phyloP scores from a whole-genome alignment of 2,888 invertebrate genomes.

The Corbicula japonica region DNA sequence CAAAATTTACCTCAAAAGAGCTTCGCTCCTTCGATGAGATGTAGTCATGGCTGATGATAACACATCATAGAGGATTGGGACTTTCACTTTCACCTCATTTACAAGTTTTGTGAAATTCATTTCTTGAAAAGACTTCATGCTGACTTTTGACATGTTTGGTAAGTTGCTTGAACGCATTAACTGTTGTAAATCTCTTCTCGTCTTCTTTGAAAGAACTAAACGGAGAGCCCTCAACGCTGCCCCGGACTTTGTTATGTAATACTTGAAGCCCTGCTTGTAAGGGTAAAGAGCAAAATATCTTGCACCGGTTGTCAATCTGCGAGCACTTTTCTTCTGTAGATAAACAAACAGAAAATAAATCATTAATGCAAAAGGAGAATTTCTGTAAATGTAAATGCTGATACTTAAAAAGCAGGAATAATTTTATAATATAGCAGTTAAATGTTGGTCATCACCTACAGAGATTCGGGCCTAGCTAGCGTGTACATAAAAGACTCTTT shows the following conservation, averaged over 20 bases:
- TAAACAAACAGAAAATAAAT: neutral
- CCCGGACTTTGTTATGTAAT: neutral
- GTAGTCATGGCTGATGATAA: neutral
- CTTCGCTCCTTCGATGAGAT: too few species aligned
- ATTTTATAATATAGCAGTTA: too few species aligned
- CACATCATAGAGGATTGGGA: slow-evolving; percentile 7
- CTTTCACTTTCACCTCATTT: neutral
- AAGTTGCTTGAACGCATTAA: neutral
- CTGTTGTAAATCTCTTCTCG: neutral
- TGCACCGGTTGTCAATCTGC: neutral
- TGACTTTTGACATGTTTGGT: neutral
- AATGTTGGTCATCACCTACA: too few species aligned
- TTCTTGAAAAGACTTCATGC: neutral
- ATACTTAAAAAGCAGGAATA: too few species aligned
- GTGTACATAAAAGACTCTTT: too few species aligned
- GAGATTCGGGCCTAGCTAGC: too few species aligned
- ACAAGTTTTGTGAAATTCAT: neutral
- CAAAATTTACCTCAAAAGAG: neutral
- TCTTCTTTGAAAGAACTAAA: slow-evolving; percentile 1
- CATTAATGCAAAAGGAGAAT: too few species aligned
- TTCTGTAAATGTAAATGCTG: too few species aligned
- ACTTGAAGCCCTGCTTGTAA: slow-evolving; percentile 4
- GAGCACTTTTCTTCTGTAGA: neutral
- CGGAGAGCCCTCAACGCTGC: neutral
- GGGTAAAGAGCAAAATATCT: neutral